Percentiles rank a stretch among this genome's conserved stretches.
Evolutionary conservation across 2,113 vertebrate genomes (phyloP).

Genomic region (Paralichthys olivaceus): DNA sequence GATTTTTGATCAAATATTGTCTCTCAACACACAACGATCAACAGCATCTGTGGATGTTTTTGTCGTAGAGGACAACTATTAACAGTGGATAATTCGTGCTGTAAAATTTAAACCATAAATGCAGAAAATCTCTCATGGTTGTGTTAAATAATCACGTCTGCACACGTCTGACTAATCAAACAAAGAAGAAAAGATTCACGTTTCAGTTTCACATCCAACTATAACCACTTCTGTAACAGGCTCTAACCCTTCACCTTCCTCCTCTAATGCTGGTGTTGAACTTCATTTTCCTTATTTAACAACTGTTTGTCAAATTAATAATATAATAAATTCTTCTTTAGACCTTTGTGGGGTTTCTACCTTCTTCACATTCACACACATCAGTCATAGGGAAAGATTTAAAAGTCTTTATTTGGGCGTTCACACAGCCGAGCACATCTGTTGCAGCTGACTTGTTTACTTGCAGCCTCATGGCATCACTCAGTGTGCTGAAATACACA

Average conservation of each 20-base stretch:
- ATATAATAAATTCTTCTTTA: constrained; percentile 71
- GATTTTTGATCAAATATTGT: constrained; percentile 38
- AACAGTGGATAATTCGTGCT: constrained; percentile 10
- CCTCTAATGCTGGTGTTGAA: constrained; percentile 54
- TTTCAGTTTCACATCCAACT: constrained; percentile 32
- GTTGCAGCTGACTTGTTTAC: constrained; percentile 67
- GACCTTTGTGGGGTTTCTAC: constrained; percentile 39
- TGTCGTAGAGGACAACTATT: neutral
- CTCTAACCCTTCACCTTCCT: constrained; percentile 35
- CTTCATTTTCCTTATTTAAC: constrained; percentile 65
- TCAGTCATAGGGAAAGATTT: constrained; percentile 4
- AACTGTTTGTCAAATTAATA: constrained; percentile 71
- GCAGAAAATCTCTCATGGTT: constrained; percentile 1
- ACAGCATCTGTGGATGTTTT: neutral
- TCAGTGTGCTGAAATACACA: constrained; percentile 74
- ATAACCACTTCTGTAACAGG: constrained; percentile 35
- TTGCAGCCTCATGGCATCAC: constrained; percentile 50
- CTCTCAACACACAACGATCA: neutral
- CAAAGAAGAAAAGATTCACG: neutral
- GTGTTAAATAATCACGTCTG: constrained; percentile 8
- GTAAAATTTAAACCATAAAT: neutral
- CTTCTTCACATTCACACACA: neutral
- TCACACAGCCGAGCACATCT: constrained; percentile 60
- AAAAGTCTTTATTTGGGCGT: constrained; percentile 61
- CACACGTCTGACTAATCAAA: constrained; percentile 8